Evolutionary conservation across 2,113 vertebrate genomes (phyloP).

Genomic region (Tretioscincus oriximinensis): DNA sequence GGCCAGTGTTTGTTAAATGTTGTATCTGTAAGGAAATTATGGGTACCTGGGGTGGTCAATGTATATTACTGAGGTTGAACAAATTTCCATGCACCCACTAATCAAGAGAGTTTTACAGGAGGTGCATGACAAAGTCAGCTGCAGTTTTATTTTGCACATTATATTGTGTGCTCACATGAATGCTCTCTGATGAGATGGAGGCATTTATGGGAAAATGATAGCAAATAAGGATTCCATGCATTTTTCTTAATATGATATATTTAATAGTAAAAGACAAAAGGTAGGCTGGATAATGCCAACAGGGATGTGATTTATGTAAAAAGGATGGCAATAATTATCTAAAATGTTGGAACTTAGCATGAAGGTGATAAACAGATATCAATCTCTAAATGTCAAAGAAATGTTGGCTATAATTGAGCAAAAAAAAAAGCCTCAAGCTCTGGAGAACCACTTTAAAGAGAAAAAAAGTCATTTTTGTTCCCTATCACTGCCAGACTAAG

Average conservation of each 20-base stretch:
- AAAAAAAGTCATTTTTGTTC: too few species aligned
- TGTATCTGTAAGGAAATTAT: not conserved
- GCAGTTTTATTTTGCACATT: not conserved
- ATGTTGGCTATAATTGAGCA: not conserved
- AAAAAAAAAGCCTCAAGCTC: not conserved
- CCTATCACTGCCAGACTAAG: not conserved
- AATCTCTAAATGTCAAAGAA: not conserved
- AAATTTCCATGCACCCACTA: not conserved
- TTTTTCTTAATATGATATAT: not conserved
- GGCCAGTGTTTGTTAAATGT: not conserved
- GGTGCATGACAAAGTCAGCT: not conserved
- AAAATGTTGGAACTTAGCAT: not conserved
- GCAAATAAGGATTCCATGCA: not conserved
- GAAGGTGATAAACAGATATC: not conserved
- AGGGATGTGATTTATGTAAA: not conserved
- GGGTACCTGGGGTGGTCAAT: not conserved
- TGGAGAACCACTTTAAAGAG: not conserved
- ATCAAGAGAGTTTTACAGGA: not conserved
- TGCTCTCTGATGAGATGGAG: not conserved
- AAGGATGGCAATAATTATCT: not conserved
- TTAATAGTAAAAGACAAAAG: not conserved
- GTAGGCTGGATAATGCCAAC: not conserved
- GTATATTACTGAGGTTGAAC: not conserved
- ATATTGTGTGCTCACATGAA: not conserved
- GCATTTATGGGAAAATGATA: not conserved